Evolutionary conservation across 1,140 invertebrate genomes (phyloP).

Genomic region (Calycopis cecrops): DNA sequence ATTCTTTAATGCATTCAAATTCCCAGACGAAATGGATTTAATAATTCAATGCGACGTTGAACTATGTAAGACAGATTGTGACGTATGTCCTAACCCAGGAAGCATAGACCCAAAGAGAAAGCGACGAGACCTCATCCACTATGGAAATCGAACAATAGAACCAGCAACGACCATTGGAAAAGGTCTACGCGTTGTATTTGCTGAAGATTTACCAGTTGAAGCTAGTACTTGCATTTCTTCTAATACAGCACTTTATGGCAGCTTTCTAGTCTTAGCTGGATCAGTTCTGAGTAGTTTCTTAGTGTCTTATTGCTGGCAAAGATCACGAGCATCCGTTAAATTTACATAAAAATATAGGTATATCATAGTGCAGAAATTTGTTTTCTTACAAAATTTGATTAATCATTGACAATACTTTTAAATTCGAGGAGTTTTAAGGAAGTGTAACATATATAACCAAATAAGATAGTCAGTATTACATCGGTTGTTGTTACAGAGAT

Average conservation of each 20-base stretch:
- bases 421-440: not conserved
- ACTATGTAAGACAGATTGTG: slow-evolving; percentile 87
- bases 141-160: slow-evolving; percentile 69
- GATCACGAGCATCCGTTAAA: slow-evolving; percentile 45
- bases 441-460: slow-evolving; percentile 3
- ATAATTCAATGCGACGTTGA: slow-evolving; percentile 90
- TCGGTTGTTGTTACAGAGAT: slow-evolving; percentile 5
- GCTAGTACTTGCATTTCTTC: slow-evolving; percentile 62
- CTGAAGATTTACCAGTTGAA: slow-evolving; percentile 76
- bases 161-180: slow-evolving; percentile 78
- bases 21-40: slow-evolving; percentile 91
- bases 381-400: no score
- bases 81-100: slow-evolving; percentile 81
- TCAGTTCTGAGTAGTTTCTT: slow-evolving; percentile 56
- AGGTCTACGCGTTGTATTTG: slow-evolving; percentile 79
- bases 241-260: slow-evolving; percentile 62
- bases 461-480: slow-evolving; percentile 6
- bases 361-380: no score
- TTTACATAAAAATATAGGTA: slow-evolving; percentile 34
- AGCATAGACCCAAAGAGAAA: slow-evolving; percentile 80
- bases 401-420: no score
- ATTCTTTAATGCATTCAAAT: slow-evolving; percentile 91
- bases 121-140: slow-evolving; percentile 67
- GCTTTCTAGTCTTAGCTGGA: slow-evolving; percentile 50
- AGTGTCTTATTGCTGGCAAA: slow-evolving; percentile 58